A percentile compares a stretch with the other conserved stretches of the same genome.
Conservation (phyloP, 2,113 vertebrate genomes). For the Gadus chalcogrammus region DNA sequence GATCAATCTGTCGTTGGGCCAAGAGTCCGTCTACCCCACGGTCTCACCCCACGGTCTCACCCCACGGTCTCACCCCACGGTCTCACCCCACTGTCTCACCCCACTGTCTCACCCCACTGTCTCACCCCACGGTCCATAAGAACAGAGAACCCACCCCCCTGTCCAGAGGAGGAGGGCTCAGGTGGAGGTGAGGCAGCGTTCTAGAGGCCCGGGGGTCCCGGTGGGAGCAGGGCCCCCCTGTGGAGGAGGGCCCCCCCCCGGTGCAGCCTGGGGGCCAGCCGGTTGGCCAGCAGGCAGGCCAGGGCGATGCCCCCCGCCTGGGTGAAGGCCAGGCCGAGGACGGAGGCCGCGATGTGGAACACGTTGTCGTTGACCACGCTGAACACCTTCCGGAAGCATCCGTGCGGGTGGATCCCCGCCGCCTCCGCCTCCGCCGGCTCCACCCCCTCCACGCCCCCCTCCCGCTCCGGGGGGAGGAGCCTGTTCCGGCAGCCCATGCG, state of each 20-base stretch:
- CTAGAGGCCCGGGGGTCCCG: constrained; percentile 35
- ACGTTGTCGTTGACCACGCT: constrained; percentile 83
- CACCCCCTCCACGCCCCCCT: constrained; percentile 21
- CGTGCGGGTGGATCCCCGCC: constrained; percentile 68
- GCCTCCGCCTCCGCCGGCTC: constrained; percentile 14
- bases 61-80: no score
- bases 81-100: no score
- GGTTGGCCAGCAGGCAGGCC: constrained; percentile 79
- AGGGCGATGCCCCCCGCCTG: constrained; percentile 77
- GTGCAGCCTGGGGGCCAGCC: constrained; percentile 56
- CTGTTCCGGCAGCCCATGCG: constrained; percentile 76
- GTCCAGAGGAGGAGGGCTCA: background rate
- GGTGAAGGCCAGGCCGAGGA: constrained; percentile 77
- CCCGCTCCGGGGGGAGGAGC: constrained; percentile 52
- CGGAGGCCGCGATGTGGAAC: constrained; percentile 77
- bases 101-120: no score
- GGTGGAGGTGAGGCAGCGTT: background rate
- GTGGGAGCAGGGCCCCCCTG: constrained; percentile 31
- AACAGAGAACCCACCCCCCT: no score
- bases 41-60: no score
- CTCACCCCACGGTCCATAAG: no score
- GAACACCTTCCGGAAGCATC: constrained; percentile 81
- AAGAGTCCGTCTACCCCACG: no score
- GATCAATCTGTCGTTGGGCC: no score
- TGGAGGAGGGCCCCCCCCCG: no score